Evolutionary conservation across 2,797 vertebrate species (phyloP).

Genomic region (Ceryle rudis): DNA sequence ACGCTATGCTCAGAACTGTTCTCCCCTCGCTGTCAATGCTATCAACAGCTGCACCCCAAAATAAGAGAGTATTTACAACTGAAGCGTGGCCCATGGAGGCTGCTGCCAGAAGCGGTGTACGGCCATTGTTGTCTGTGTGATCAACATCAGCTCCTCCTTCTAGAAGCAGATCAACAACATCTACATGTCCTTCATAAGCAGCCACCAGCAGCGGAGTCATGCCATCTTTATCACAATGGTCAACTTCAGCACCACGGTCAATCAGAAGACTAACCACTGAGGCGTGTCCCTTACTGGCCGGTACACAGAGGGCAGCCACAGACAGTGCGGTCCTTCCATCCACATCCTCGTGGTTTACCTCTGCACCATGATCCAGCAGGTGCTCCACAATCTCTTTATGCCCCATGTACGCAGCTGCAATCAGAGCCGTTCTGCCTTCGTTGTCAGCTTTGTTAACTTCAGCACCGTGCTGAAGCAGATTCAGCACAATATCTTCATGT

Average conservation of each 20-base stretch:
- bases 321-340: conserved; percentile 96
- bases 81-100: conserved; percentile 98
- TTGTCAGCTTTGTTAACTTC: conserved; percentile 98
- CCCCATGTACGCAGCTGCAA: conserved; percentile 98
- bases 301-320: conserved; percentile 95
- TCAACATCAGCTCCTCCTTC: conserved; percentile 98
- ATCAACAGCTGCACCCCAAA: conserved; percentile 98
- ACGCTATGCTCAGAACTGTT: conserved; percentile 97
- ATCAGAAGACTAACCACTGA: conserved; percentile 95
- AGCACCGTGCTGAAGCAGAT: conserved; percentile 94
- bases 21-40: conserved; percentile 97
- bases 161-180: conserved; percentile 95
- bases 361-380: conserved; percentile 93
- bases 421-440: conserved; percentile 95
- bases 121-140: conserved; percentile 96
- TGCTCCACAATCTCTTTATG: conserved; percentile 97
- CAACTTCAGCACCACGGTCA: conserved; percentile 93
- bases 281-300: conserved; percentile 95
- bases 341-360: conserved; percentile 96
- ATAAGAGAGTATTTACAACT: conserved; percentile 94
- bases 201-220: conserved; percentile 98
- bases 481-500: conserved; percentile 96
- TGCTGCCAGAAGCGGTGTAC: conserved; percentile 95
- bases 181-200: conserved; percentile 97
- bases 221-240: conserved; percentile 97